These are phyloP conservation scores for Drosophila neonasuta DNA, from an alignment of 2,888 invertebrate genomes.

Conservation along the genomic window DNA sequence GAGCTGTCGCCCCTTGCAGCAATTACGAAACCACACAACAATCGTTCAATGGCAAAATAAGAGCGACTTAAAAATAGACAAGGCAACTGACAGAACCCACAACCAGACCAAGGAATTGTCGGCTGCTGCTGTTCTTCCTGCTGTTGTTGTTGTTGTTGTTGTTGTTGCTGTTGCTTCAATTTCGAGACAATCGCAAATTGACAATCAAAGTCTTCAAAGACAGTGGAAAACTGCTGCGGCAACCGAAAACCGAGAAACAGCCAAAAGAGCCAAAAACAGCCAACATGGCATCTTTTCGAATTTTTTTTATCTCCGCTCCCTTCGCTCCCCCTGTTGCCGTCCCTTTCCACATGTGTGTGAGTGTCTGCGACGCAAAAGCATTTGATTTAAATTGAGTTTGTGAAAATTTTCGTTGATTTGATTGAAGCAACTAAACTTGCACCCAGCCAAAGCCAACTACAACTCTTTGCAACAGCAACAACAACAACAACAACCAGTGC, in stretches of 20 bases:
- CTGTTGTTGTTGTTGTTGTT: constrained; percentile 20
- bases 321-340: not conserved
- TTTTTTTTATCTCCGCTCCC: constrained; percentile 38
- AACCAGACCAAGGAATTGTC: constrained; percentile 47
- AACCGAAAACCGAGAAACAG: constrained; percentile 50
- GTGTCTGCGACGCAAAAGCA: constrained; percentile 70
- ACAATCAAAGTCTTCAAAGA: constrained; percentile 78
- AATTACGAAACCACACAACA: constrained; percentile 76
- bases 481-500: constrained; percentile 10
- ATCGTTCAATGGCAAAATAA: constrained; percentile 76
- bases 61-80: constrained; percentile 77
- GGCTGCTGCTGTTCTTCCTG: constrained; percentile 35
- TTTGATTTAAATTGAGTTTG: constrained; percentile 78
- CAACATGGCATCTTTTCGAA: constrained; percentile 67
- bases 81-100: constrained; percentile 65
- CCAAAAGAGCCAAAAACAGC: constrained; percentile 66
- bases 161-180: constrained; percentile 63
- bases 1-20: constrained; percentile 62
- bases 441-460: constrained; percentile 59
- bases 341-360: constrained; percentile 27
- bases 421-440: constrained; percentile 78
- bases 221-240: constrained; percentile 76
- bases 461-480: constrained; percentile 27
- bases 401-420: constrained; percentile 76
- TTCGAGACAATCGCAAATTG: constrained; percentile 77